These are phyloP conservation scores for Glaucomys volans DNA, from an alignment of 2,113 vertebrate species.

Conservation along the genomic window DNA sequence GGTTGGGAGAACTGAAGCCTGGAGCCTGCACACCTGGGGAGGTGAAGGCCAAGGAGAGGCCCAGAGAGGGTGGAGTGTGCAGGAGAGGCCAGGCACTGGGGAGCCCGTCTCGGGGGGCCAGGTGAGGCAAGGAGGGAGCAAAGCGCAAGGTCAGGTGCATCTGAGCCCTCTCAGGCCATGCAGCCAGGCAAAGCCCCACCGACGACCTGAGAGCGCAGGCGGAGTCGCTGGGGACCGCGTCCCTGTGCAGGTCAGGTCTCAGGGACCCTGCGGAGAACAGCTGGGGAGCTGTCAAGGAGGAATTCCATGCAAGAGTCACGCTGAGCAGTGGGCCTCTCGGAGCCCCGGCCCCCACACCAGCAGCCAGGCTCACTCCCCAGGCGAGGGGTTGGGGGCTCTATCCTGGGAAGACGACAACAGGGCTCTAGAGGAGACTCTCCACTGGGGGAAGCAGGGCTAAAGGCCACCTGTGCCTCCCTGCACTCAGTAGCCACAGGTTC, in stretches of 20 bases:
- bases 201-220: background rate
- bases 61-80: fast-evolving
- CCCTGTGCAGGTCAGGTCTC: background rate
- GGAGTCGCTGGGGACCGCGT: too few relatives aligned
- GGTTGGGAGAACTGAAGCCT: background rate
- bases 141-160: background rate
- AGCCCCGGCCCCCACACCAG: too few relatives aligned
- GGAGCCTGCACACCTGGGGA: too few relatives aligned
- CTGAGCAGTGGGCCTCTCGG: too few relatives aligned
- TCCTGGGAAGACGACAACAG: background rate
- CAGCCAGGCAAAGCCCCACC: background rate
- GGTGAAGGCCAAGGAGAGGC: background rate
- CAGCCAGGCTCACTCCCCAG: too few relatives aligned
- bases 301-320: background rate
- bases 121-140: background rate
- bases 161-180: too few relatives aligned
- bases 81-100: background rate
- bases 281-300: too few relatives aligned
- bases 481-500: too few relatives aligned
- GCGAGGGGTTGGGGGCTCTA: background rate
- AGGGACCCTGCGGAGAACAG: too few relatives aligned
- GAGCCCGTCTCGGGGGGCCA: too few relatives aligned
- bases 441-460: background rate
- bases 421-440: background rate
- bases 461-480: too few relatives aligned